phyloP scores from a whole-genome alignment of 53 echinoderm and acorn worm species.

The Crossaster papposus region DNA sequence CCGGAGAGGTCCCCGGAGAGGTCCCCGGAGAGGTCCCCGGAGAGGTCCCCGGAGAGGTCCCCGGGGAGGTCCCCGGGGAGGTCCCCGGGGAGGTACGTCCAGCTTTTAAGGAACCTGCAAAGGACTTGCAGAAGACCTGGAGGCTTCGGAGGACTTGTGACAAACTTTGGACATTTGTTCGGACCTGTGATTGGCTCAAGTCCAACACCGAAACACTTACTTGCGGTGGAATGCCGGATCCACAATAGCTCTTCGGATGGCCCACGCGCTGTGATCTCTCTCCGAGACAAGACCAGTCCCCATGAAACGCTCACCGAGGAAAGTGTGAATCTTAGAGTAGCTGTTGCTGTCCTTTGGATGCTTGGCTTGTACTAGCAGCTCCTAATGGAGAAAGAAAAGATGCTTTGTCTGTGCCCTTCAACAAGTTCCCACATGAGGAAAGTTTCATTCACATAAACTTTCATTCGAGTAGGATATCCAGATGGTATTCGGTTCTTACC shows the following conservation, averaged over 20 bases:
- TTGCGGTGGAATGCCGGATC: constrained; percentile 63
- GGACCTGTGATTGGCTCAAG: neutral
- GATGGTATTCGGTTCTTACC: too few species aligned
- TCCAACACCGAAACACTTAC: neutral
- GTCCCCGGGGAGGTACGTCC: too few species aligned
- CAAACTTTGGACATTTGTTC: neutral
- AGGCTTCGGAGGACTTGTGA: neutral
- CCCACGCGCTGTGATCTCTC: constrained; percentile 41
- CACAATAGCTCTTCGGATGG: constrained; percentile 30
- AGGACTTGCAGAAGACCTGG: neutral
- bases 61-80: too few species aligned
- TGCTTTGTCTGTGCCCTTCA: too few species aligned
- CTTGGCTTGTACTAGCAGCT: constrained; percentile 31
- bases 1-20: too few species aligned
- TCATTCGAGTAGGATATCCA: too few species aligned
- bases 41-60: too few species aligned
- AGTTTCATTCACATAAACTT: neutral
- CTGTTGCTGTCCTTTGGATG: constrained; percentile 44
- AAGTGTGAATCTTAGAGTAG: neutral
- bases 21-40: too few species aligned
- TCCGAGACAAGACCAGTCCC: constrained; percentile 45
- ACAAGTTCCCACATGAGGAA: neutral
- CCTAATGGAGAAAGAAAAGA: neutral
- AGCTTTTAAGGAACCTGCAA: too few species aligned
- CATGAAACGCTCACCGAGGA: constrained; percentile 40